phyloP scores from a whole-genome alignment of 2,797 vertebrate genomes.

The Heteromormyrus szaboi region DNA sequence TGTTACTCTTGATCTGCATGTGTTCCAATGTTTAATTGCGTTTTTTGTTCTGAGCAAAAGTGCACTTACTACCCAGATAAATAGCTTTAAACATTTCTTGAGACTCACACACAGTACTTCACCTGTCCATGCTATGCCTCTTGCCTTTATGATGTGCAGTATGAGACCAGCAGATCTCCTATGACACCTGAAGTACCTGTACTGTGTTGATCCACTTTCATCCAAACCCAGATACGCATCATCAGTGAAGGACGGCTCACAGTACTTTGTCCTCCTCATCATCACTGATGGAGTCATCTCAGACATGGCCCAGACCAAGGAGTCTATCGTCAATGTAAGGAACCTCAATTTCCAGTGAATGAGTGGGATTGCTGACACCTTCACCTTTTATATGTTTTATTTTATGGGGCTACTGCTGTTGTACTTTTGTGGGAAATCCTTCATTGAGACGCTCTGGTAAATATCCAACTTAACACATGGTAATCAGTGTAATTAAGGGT shows the following conservation, averaged over 20 bases:
- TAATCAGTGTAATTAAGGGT: neutral
- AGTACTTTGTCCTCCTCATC: slow-evolving; percentile 96
- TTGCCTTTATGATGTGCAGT: neutral
- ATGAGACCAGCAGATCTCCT: neutral
- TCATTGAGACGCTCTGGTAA: neutral
- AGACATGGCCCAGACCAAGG: slow-evolving; percentile 97
- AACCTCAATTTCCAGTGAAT: neutral
- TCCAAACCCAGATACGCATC: slow-evolving; percentile 74
- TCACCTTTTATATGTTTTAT: neutral
- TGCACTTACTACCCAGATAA: neutral
- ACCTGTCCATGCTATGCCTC: neutral
- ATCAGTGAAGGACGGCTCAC: slow-evolving; percentile 90
- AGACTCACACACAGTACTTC: neutral
- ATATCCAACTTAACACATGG: neutral
- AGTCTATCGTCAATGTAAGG: slow-evolving; percentile 93
- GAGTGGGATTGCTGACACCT: neutral
- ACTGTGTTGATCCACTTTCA: slow-evolving; percentile 8
- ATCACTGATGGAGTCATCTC: slow-evolving; percentile 97
- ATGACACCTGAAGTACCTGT: neutral
- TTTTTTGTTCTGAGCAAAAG: neutral
- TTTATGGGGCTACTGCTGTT: neutral
- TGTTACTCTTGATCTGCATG: neutral
- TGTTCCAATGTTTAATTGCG: neutral
- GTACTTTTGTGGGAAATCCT: neutral
- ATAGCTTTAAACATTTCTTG: neutral